Evolutionary conservation across 2,888 invertebrate species (phyloP).

Genomic region (Lepidochitona cinerea): DNA sequence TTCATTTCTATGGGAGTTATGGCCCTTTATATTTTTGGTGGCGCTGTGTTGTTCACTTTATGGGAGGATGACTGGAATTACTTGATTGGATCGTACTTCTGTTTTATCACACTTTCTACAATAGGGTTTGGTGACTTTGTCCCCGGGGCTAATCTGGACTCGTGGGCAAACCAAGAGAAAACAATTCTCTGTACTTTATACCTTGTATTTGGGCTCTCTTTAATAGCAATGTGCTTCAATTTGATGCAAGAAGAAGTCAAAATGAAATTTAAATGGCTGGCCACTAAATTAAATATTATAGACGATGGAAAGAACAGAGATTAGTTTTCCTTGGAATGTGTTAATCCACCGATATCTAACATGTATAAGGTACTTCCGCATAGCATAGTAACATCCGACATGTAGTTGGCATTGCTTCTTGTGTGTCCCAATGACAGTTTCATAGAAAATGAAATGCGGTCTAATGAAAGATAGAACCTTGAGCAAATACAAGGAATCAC

Average conservation of each 20-base stretch:
- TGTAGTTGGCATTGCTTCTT: conserved; percentile 28
- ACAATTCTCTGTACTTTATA: conserved; percentile 68
- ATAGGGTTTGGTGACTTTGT: conserved; percentile 72
- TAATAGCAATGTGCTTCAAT: conserved; percentile 72
- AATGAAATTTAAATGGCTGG: conserved; percentile 67
- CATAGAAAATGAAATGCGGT: no score
- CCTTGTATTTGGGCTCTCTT: conserved; percentile 70
- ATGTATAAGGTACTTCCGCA: not conserved
- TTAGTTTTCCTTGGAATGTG: conserved; percentile 9
- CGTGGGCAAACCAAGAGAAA: conserved; percentile 56
- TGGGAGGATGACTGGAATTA: conserved; percentile 93
- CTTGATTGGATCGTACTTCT: conserved; percentile 81
- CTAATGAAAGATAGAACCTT: no score
- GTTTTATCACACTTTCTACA: conserved; percentile 71
- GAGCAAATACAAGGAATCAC: no score
- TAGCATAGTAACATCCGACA: conserved; percentile 19
- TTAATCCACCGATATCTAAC: no score
- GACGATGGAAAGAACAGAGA: conserved; percentile 60
- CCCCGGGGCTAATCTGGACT: conserved; percentile 61
- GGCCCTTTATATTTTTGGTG: conserved; percentile 89
- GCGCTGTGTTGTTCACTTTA: conserved; percentile 91
- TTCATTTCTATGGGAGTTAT: conserved; percentile 90
- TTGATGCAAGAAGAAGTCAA: conserved; percentile 72
- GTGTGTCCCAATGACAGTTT: no score
- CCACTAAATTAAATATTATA: conserved; percentile 65